Base-by-base conservation (phyloP, 2,113 vertebrate genomes). In the Deroptyus accipitrinus region DNA sequence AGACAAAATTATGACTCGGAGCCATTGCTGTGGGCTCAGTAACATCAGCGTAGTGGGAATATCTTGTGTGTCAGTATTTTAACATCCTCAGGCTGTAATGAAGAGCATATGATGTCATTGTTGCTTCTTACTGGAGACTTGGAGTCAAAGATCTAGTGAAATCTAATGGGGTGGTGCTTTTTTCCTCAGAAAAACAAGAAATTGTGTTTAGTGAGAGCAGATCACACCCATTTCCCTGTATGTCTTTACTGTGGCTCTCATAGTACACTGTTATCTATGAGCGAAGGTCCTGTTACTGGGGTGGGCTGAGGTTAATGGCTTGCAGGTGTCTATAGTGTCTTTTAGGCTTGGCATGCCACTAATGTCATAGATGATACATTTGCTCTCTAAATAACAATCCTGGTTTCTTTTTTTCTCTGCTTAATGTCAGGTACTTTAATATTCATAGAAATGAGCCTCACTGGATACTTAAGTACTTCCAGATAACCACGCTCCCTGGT, bases 131-230 rank as follows among this genome's bases (percentile, higher is more conserved):
- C 88, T 67, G 77, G 75, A 86, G 77, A 17, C 61, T 48, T 31
- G 27, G 70, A 93, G 67, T 91, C 62, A 44, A 83, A 95, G 88
- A 73, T 73, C 17, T 6, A 76, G 73, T 54, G 86, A 84, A 90
- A 82, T 89, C 80, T 93, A 75, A 76, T 33, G 83, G 80, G 72
- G 80, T 68, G 80, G 44, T 89, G 70, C 4, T 89, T 85, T 93
- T 84, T 85, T 13, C 70, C 76, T 78, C 86, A 76, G 81, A 88
- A 79, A 94, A 92, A 84, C 72, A 88, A 82, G 67, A 35, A 44
- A 17, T 44, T 95, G 88, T 95, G 96, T 96, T 93, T 28, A 55
- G 63, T 91, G 90, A 96, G 94, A 88, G 4, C 67, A 86, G 85
- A 70, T 88, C 82, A 82, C 87, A 59, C 75, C 44, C 42, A n/a